phyloP scores from a whole-genome alignment of 2,888 invertebrate genomes.

The Drosophila subquinaria region DNA sequence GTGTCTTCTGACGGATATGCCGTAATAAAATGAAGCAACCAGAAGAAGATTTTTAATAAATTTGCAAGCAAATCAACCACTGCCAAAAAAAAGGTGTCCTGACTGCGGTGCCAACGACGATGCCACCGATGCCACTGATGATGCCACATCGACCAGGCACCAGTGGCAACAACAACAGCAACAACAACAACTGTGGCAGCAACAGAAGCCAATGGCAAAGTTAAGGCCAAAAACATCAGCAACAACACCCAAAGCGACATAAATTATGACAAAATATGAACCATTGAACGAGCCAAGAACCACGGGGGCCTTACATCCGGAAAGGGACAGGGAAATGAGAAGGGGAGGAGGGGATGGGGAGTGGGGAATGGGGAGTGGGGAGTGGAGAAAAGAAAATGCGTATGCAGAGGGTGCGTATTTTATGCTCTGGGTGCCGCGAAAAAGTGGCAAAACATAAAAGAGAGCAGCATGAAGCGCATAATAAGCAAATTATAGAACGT shows the following conservation, averaged over 20 bases:
- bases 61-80: slow-evolving; percentile 83
- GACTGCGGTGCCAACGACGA: slow-evolving; percentile 32
- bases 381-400: neutral
- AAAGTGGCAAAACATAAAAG: slow-evolving; percentile 82
- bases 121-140: slow-evolving; percentile 25
- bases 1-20: slow-evolving; percentile 66
- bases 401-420: slow-evolving; percentile 65
- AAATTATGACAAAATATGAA: slow-evolving; percentile 83
- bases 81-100: slow-evolving; percentile 67
- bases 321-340: slow-evolving; percentile 1
- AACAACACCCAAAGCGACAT: slow-evolving; percentile 83
- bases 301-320: slow-evolving; percentile 41
- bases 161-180: slow-evolving; percentile 25
- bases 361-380: neutral
- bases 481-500: slow-evolving; percentile 84
- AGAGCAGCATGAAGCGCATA: slow-evolving; percentile 79
- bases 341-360: neutral
- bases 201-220: slow-evolving; percentile 47
- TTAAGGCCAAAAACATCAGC: slow-evolving; percentile 62
- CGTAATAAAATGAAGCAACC: slow-evolving; percentile 75
- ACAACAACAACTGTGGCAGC: slow-evolving; percentile 3
- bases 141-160: slow-evolving; percentile 20
- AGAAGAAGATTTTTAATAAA: slow-evolving; percentile 82
- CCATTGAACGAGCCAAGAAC: slow-evolving; percentile 43
- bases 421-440: slow-evolving; percentile 66